These are phyloP conservation scores for Cotesia chilonis DNA, from an alignment of 1,140 invertebrate genomes.

Conservation along the genomic window DNA sequence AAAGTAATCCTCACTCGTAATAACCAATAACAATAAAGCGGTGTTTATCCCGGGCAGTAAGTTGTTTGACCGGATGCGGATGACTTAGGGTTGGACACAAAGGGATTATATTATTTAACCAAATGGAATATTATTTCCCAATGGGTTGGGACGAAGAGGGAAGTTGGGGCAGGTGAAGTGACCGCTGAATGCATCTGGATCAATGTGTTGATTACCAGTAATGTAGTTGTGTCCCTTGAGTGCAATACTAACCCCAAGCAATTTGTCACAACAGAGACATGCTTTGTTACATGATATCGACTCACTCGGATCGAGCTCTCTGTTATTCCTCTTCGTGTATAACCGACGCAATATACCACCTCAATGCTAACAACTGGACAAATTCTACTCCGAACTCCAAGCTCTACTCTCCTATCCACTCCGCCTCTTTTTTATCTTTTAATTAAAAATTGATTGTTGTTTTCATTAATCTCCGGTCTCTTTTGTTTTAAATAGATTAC, in stretches of 20 bases:
- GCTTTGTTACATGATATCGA: slow-evolving; percentile 29
- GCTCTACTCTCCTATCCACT: too few species aligned
- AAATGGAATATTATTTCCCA: slow-evolving; percentile 6
- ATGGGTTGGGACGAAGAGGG: not conserved
- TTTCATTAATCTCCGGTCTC: too few species aligned
- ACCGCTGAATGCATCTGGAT: slow-evolving; percentile 49
- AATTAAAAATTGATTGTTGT: too few species aligned
- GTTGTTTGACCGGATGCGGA: not conserved
- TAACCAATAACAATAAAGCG: not conserved
- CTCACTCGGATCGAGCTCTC: not conserved
- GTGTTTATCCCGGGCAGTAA: not conserved
- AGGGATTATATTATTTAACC: not conserved
- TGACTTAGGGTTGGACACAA: slow-evolving; percentile 15
- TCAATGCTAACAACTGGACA: too few species aligned
- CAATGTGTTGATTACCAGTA: slow-evolving; percentile 56
- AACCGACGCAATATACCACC: not conserved
- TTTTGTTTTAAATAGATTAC: too few species aligned
- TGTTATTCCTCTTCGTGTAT: not conserved
- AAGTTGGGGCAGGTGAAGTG: slow-evolving; percentile 39
- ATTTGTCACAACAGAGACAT: slow-evolving; percentile 35
- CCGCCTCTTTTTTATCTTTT: too few species aligned
- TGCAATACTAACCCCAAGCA: slow-evolving; percentile 47
- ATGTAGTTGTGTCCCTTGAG: slow-evolving; percentile 54
- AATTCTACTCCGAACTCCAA: too few species aligned
- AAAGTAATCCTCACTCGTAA: not conserved